These are phyloP conservation scores for Brachionus sp. DNA, from an alignment of 1,140 invertebrate genomes.

Conservation along the genomic window DNA sequence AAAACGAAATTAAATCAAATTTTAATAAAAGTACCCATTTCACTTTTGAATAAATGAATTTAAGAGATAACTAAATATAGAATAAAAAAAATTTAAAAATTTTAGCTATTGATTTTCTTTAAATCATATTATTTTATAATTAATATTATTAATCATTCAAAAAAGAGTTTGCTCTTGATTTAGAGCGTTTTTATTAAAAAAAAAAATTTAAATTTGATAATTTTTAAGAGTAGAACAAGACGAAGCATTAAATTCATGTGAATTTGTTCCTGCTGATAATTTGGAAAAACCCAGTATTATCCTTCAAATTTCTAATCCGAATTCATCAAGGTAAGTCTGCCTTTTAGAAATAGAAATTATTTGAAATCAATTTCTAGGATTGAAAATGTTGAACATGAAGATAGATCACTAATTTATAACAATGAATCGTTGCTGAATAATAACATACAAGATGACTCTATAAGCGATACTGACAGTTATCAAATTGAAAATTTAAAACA, in stretches of 20 bases:
- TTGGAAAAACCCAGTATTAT: not conserved
- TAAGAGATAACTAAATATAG: too few species aligned
- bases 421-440: not conserved
- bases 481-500: constrained; percentile 4
- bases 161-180: too few species aligned
- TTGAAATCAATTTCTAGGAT: not conserved
- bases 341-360: not conserved
- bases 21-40: too few species aligned
- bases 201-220: not conserved
- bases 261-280: not conserved
- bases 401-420: not conserved
- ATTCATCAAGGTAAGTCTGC: not conserved
- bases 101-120: too few species aligned
- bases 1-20: too few species aligned
- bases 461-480: not conserved
- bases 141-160: too few species aligned
- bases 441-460: not conserved
- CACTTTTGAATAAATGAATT: too few species aligned
- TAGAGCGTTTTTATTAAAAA: too few species aligned
- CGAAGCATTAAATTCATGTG: constrained; percentile 1
- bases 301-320: not conserved
- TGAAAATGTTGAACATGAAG: not conserved
- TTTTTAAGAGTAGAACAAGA: not conserved
- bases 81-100: too few species aligned
- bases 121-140: too few species aligned